A percentile compares a stretch with the other conserved stretches of the same genome.
Evolutionary conservation across 2,797 vertebrate genomes (phyloP).

Genomic region (Aldrovandia affinis): DNA sequence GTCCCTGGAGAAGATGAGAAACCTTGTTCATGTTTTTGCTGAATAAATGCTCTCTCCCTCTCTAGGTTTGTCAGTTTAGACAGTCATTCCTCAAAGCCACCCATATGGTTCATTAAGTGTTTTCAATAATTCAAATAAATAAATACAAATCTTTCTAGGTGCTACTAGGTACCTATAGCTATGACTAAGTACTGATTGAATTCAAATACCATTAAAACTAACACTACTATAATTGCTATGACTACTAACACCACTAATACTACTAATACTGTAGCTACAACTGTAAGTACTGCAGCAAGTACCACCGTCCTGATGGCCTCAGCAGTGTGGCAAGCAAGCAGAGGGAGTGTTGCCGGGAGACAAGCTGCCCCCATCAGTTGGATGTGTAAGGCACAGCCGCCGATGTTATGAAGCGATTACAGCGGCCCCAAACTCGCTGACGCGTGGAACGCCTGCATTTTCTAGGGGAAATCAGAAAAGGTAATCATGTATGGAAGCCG

Average conservation of each 20-base stretch:
- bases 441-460: constrained; percentile 90
- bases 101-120: too few species aligned
- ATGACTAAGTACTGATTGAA: too few species aligned
- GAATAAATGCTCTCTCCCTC: not conserved
- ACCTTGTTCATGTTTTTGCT: too few species aligned
- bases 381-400: constrained; percentile 70
- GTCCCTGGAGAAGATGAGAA: too few species aligned
- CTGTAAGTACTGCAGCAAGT: not conserved
- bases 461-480: constrained; percentile 98
- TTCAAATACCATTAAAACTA: too few species aligned
- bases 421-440: constrained; percentile 86
- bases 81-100: not conserved
- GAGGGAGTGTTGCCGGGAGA: constrained; percentile 19
- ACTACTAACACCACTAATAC: too few species aligned
- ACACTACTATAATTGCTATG: too few species aligned
- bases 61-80: not conserved
- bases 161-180: too few species aligned
- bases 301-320: not conserved
- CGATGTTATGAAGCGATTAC: constrained; percentile 76
- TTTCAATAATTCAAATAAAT: too few species aligned
- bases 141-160: too few species aligned
- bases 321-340: not conserved
- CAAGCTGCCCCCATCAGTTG: constrained; percentile 55
- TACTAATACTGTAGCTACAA: not conserved
- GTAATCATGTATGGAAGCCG: constrained; percentile 99